Evolutionary conservation across 2,797 vertebrate genomes (phyloP), one percentile per base, ranked within the genome.

Genomic region (Labeo calbasu): DNA sequence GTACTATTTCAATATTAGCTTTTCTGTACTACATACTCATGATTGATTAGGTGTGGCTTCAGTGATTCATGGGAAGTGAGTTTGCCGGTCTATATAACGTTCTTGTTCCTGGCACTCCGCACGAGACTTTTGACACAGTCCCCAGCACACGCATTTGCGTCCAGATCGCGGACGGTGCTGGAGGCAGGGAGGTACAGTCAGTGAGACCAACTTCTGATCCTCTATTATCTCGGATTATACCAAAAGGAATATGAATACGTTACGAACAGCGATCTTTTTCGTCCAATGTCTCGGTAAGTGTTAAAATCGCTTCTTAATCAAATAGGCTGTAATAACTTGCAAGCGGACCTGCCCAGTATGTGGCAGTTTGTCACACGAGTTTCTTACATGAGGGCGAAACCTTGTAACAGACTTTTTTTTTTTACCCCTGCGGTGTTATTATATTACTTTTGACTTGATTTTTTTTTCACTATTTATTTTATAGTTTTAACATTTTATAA

Each of bases 21-120:
- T 71, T 32, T 9, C 43, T 25, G 25, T 1, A 3, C 14, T 21
- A 10, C 4, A 2, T 63, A n/a, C 6, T 50, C 36, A 53, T 86
- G 36, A 70, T 83, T 76, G 19, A 82, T 66, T 59, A 84, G 86
- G 91, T 85, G 90, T 88, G 89, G 86, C 84, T 36, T 36, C 11
- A 63, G 55, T 85, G 77, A 85, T 77, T 89, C 89, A 89, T 81
- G 40, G 81, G 82, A 86, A 83, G 79, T 84, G 59, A 71, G 43
- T 36, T 36, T 77, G 43, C 48, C 10, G 4, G 81, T 53, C 79
- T 89, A 82, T 86, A 87, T 85, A 88, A 86, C 65, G 25, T 69
- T 17, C 71, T 73, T 32, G 48, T 25, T 53, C 59, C 53, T 48
- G 46, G 9, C 43, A 46, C 21, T 40, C 40, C 19, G 25, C 77